phyloP scores from a whole-genome alignment of 2,113 vertebrate species.

The Tragelaphus buxtoni region DNA sequence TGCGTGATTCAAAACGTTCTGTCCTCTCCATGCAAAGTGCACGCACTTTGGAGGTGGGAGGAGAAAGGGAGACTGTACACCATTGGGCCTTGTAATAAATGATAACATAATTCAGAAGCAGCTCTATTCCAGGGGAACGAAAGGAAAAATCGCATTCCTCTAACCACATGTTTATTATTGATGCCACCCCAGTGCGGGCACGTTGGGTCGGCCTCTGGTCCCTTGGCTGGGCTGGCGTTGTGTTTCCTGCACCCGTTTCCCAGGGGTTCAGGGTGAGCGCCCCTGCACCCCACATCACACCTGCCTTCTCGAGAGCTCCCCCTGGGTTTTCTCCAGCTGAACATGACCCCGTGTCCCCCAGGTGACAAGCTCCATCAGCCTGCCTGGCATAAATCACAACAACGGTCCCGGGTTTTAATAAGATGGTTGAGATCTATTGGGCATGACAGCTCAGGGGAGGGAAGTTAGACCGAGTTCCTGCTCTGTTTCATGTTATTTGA shows the following conservation, averaged over 20 bases:
- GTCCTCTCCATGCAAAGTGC: background rate
- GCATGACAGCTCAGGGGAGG: background rate
- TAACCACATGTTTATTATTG: background rate
- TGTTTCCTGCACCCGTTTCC: background rate
- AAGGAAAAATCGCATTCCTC: background rate
- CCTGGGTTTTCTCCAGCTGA: background rate
- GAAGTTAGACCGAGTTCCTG: background rate
- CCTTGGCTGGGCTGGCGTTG: background rate
- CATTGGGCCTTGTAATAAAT: background rate
- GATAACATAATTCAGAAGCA: background rate
- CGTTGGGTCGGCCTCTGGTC: fast-evolving
- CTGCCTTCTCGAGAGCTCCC: background rate
- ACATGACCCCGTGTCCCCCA: background rate
- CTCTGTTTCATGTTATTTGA: background rate
- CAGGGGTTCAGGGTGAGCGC: fast-evolving
- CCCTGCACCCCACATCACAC: fast-evolving
- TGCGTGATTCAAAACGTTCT: background rate
- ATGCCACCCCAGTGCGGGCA: background rate
- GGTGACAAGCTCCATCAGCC: background rate
- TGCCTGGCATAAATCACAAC: background rate
- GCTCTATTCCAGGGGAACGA: background rate
- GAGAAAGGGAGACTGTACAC: background rate
- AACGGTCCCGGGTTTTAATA: background rate
- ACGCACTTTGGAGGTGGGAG: background rate
- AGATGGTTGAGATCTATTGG: background rate